These are phyloP conservation scores for Crossaster papposus DNA, from an alignment of 53 echinoderm and acorn worm species.

Conservation along the genomic window DNA sequence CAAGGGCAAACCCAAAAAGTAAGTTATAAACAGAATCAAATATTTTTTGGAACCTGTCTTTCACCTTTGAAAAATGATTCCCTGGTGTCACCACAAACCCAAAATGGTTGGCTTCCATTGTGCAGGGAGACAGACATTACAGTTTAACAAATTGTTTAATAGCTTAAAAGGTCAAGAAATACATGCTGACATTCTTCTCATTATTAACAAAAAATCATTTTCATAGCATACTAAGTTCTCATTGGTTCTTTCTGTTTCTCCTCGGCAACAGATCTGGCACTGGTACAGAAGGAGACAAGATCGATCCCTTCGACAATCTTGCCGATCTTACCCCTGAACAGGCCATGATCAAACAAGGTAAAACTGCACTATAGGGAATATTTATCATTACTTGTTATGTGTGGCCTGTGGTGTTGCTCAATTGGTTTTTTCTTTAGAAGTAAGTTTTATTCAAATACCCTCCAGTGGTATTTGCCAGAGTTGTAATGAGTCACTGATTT, in stretches of 20 bases:
- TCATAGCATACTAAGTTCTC: background rate
- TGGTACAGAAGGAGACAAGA: conserved; percentile 23
- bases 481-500: no score
- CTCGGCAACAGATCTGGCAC: conserved; percentile 8
- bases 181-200: no score
- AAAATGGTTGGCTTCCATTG: background rate
- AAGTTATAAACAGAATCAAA: background rate
- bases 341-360: conserved; percentile 97
- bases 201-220: no score
- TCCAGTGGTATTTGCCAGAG: no score
- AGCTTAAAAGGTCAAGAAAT: no score
- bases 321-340: conserved; percentile 96
- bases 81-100: background rate
- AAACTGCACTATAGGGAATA: background rate
- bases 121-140: background rate
- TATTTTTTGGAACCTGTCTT: no score
- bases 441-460: no score
- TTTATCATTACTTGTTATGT: no score
- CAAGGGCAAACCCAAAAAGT: conserved; percentile 77
- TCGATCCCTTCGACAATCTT: conserved; percentile 70
- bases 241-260: background rate
- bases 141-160: background rate
- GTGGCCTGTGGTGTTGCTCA: no score
- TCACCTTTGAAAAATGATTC: no score
- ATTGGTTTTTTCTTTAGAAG: no score